Evolutionary conservation across 1,140 invertebrate genomes (phyloP), one percentile per base, ranked within the genome.

Genomic region (Drosophila elegans): DNA sequence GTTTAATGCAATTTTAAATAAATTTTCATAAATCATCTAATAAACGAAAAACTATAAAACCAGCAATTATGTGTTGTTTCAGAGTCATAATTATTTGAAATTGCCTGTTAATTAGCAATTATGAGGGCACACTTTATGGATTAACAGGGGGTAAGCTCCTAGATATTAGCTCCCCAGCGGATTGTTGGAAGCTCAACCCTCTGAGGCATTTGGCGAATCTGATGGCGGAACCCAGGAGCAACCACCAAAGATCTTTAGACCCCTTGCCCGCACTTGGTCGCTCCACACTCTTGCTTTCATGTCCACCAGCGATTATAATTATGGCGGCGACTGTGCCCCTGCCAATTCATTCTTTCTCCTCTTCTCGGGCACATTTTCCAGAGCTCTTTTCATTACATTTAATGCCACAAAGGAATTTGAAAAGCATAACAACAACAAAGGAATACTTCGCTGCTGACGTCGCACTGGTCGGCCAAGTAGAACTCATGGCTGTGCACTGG

Each of bases 341-440:
- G 41, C 59, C 45, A 21, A 21, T 27, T 34, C 39, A 21, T 51
- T 16, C 1, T 25, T 46, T 13, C 32, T 12, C 12, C 38, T 11
- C 41, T 29, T 64, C 75, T 76, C 68, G 60, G 54, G 74, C 78
- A 74, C 78, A 82, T 88, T 86, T 88, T 88, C 77, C 68, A 76
- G 67, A 63, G 84, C 62, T 81, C 84, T 88, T 88, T 88, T 83
- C 84, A 89, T 88, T 88, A 88, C 83, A 88, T 89, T 88, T 88
- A 88, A 88, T 88, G 83, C 84, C 76, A 76, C 84, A 86, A 79
- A 88, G 78, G 84, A 88, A 88, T 88, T 89, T 88, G 83, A 88
- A 86, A 88, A 83, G 67, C 80, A 88, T 88, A 88, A 88, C 84
- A 83, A 81, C 84, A 81, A 78, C 57, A 59, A 52, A 80, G 54